Evolutionary conservation across 2,797 vertebrate species (phyloP).

Genomic region (Masticophis lateralis): DNA sequence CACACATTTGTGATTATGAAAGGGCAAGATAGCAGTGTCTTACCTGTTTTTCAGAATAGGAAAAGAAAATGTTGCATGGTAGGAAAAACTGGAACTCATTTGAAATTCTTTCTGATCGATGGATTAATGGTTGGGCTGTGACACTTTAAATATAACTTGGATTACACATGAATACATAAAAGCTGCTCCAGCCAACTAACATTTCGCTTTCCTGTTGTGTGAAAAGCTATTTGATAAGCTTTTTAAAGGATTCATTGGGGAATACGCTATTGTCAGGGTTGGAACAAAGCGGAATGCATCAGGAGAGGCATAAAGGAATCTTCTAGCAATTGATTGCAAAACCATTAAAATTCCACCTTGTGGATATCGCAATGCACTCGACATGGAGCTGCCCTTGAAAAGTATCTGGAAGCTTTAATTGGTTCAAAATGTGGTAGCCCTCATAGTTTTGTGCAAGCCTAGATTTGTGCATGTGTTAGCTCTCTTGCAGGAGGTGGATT

Average conservation of each 20-base stretch:
- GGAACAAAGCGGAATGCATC: background rate
- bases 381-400: background rate
- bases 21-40: background rate
- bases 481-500: background rate
- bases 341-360: background rate
- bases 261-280: background rate
- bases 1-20: background rate
- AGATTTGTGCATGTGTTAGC: background rate
- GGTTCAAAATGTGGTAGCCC: background rate
- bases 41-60: background rate
- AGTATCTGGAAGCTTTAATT: background rate
- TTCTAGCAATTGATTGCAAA: background rate
- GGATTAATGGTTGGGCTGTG: background rate
- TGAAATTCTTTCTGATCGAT: background rate
- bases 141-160: background rate
- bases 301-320: background rate
- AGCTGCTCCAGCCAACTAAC: background rate
- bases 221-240: constrained; percentile 3
- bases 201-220: background rate
- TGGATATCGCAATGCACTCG: background rate
- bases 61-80: background rate
- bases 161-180: background rate
- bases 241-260: background rate
- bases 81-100: background rate
- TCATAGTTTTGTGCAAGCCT: background rate